Percentiles rank a stretch among this genome's conserved stretches.
phyloP scores from a whole-genome alignment of 53 echinoderm and acorn worm species.

The Henricia sp. region DNA sequence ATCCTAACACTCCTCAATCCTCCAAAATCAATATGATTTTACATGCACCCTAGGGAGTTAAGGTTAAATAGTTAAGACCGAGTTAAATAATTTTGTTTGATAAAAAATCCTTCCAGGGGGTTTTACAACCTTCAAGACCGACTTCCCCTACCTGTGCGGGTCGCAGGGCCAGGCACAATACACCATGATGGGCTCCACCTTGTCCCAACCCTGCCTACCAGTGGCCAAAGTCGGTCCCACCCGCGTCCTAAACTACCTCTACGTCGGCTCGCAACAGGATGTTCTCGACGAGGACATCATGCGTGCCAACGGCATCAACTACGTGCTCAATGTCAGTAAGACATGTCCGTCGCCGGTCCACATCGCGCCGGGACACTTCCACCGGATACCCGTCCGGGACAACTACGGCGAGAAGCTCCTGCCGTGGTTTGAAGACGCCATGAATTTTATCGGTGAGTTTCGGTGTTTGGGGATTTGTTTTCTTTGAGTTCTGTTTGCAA shows the following conservation, averaged over 20 bases:
- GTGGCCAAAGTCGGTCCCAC: slow-evolving; percentile 96
- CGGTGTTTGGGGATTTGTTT: no score
- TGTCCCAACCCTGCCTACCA: slow-evolving; percentile 98
- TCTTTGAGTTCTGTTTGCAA: no score
- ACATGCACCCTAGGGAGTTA: no score
- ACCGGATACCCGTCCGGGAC: slow-evolving; percentile 94
- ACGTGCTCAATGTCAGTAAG: slow-evolving; percentile 97
- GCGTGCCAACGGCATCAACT: slow-evolving; percentile 93
- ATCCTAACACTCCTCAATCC: no score
- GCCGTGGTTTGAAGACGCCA: slow-evolving; percentile 94
- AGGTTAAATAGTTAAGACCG: no score
- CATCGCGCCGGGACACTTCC: slow-evolving; percentile 89
- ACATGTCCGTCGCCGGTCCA: slow-evolving; percentile 92
- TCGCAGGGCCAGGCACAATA: slow-evolving; percentile 85
- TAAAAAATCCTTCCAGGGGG: slow-evolving; percentile 95
- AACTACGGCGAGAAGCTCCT: slow-evolving; percentile 96
- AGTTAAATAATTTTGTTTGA: not conserved
- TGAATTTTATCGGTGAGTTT: slow-evolving; percentile 90
- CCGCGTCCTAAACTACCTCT: slow-evolving; percentile 89
- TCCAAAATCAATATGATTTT: no score
- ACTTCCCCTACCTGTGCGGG: slow-evolving; percentile 95
- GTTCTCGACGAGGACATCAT: slow-evolving; percentile 91
- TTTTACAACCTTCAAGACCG: slow-evolving; percentile 90
- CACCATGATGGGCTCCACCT: slow-evolving; percentile 85
- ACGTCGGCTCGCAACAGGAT: slow-evolving; percentile 97